Evolutionary conservation across 2,888 invertebrate species (phyloP), one percentile per base, ranked within the genome.

Genomic region (Cryptosula pallasiana): DNA sequence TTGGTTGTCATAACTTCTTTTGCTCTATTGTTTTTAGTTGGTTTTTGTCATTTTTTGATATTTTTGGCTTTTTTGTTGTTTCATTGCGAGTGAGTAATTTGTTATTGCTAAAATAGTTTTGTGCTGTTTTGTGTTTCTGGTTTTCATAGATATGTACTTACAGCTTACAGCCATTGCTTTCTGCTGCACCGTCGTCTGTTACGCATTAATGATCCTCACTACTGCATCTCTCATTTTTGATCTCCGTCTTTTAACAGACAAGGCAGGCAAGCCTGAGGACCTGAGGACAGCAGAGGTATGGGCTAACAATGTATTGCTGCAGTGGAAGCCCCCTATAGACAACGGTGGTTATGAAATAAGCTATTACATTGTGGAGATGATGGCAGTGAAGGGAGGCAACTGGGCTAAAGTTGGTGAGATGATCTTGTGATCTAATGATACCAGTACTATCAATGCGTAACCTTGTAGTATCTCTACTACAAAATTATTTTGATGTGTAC

Each of bases 311-410:
- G 95, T 96, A 78, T 93, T 94, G 81, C 88, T 98, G 27, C 91
- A 92, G 83, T 97, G 96, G 96, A 95, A 95, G 85, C 90, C 94
- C 83, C 96, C 96, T 0, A 94, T 93, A 83, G 95, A 97, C 84
- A 95, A 96, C 82, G 96, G 96, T 71, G 96, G 96, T 13, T 91
- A 93, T 79, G 95, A 95, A 0, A 91, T 97, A 82, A 95, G 94
- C 78, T 90, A 90, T 16, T 97, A 96, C 84, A 87, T 94, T 72
- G 92, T 97, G 20, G 96, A 96, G 87, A 83, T 54, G 63, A 63
- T 63, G 63, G 27, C 25, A 5, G 63, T 63, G 2, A 63, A 63
- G n/a, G 20, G 25, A 29, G 32, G 32, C 20, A 32, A 5, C 13
- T 63, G 63, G 63, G n/a, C 32, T 34, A 63, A 63, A 63, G 32